phyloP scores from a whole-genome alignment of 1,140 invertebrate species.

The Venustaconcha ellipsiformis region DNA sequence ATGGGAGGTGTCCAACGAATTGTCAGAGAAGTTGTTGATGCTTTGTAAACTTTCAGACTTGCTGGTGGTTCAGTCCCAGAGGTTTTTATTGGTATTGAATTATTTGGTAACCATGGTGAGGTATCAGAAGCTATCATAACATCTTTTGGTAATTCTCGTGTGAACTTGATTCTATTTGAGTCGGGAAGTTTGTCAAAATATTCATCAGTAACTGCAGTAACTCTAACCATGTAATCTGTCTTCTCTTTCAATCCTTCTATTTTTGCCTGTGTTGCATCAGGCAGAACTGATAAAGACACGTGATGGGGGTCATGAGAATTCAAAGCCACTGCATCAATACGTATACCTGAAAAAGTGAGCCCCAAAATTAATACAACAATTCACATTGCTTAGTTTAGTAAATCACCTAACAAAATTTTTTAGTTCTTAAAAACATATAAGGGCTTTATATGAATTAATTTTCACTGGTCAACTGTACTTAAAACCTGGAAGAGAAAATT shows the following conservation, averaged over 20 bases:
- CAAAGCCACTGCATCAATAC: conserved; percentile 64
- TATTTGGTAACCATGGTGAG: conserved; percentile 64
- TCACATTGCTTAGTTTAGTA: no score
- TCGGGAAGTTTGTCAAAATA: conserved; percentile 66
- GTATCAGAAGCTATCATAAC: conserved; percentile 51
- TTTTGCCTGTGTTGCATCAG: conserved; percentile 57
- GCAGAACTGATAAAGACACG: conserved; percentile 54
- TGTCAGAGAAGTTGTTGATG: conserved; percentile 56
- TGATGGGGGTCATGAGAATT: conserved; percentile 53
- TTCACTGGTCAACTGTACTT: no score
- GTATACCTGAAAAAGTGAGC: conserved; percentile 48
- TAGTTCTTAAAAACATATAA: no score
- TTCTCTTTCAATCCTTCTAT: conserved; percentile 64
- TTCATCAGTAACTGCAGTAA: conserved; percentile 68
- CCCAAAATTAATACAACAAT: no score
- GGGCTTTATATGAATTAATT: no score
- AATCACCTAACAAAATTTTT: no score
- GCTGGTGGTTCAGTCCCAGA: conserved; percentile 66
- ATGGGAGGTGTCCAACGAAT: conserved; percentile 63
- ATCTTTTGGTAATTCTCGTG: conserved; percentile 55
- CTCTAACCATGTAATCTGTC: conserved; percentile 64
- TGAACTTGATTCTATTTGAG: conserved; percentile 56
- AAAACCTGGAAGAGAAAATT: no score
- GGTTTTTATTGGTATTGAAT: conserved; percentile 60
- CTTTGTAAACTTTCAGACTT: conserved; percentile 56